Percentiles rank a stretch among this genome's conserved stretches.
Conservation (phyloP, 2,113 vertebrate genomes). For the Sinocyclocheilus anophthalmus region DNA sequence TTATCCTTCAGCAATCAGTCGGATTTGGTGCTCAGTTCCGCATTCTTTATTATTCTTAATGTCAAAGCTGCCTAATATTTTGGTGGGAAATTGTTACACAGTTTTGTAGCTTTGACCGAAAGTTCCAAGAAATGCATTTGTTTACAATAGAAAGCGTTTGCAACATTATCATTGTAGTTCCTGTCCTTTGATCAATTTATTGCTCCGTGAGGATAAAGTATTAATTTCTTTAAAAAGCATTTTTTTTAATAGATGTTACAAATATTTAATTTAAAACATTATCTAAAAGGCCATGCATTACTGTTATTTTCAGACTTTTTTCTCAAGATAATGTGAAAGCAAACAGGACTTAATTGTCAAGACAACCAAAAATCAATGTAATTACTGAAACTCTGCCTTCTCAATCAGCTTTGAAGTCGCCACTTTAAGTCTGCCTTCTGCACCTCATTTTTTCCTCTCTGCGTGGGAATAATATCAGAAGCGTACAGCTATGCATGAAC, state of each 20-base stretch:
- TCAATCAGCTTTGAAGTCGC: neutral
- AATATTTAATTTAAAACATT: neutral
- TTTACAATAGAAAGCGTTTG: neutral
- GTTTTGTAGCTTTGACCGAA: too few relatives aligned
- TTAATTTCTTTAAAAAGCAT: neutral
- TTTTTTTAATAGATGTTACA: neutral
- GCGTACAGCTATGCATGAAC: neutral
- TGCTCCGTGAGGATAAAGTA: neutral
- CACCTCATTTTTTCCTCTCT: neutral
- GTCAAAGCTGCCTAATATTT: neutral
- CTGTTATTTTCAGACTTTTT: neutral
- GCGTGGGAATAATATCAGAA: neutral
- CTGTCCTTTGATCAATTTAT: neutral
- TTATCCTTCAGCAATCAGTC: neutral
- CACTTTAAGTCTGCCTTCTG: neutral
- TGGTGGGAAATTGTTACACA: neutral
- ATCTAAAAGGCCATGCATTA: neutral
- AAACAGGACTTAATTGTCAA: neutral
- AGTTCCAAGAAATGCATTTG: neutral
- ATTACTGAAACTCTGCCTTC: neutral
- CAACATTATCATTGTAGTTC: neutral
- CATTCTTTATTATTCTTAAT: neutral
- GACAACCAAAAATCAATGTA: neutral
- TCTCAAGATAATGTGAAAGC: neutral
- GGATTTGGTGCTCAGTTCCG: neutral